A percentile compares a stretch with the other conserved stretches of the same genome.
Conservation (phyloP, 2,888 invertebrate genomes). For the Aromia moschata region DNA sequence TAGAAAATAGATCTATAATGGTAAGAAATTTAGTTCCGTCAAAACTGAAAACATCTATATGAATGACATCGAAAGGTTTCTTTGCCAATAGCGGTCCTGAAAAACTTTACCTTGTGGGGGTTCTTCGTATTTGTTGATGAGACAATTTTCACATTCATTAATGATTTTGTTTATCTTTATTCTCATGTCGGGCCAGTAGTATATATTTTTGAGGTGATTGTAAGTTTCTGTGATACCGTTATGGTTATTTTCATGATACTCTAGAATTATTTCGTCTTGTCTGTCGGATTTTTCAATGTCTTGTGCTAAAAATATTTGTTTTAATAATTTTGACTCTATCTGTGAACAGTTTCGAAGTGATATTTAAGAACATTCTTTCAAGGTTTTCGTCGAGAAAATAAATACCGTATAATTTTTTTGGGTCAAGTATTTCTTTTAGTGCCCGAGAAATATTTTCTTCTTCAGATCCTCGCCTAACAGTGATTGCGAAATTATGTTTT, state of each 20-base stretch:
- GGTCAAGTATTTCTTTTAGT: slow-evolving; percentile 24
- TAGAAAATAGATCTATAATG: slow-evolving; percentile 25
- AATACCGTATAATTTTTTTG: slow-evolving; percentile 5
- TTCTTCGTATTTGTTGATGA: slow-evolving; percentile 27
- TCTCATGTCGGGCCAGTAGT: slow-evolving; percentile 8
- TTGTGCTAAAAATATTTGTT: background rate
- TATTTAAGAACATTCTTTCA: background rate
- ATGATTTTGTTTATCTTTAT: slow-evolving; percentile 28
- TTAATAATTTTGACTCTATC: slow-evolving; percentile 2
- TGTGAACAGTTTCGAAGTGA: background rate
- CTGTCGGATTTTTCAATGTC: background rate
- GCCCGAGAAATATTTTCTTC: slow-evolving; percentile 24
- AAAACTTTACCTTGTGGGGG: slow-evolving; percentile 9
- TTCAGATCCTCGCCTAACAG: slow-evolving; percentile 19
- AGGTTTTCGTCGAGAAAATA: background rate
- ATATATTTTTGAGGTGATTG: background rate
- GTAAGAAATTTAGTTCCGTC: slow-evolving; percentile 14
- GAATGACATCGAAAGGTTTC: slow-evolving; percentile 18
- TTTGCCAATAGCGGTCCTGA: slow-evolving; percentile 17
- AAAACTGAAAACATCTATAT: slow-evolving; percentile 21
- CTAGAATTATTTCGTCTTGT: background rate
- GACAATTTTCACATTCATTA: slow-evolving; percentile 34
- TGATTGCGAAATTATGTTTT: slow-evolving; percentile 28
- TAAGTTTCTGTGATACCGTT: background rate
- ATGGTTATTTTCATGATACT: no score